Evolutionary conservation across 2,113 vertebrate species (phyloP).

Genomic region (Hydropotes inermis): DNA sequence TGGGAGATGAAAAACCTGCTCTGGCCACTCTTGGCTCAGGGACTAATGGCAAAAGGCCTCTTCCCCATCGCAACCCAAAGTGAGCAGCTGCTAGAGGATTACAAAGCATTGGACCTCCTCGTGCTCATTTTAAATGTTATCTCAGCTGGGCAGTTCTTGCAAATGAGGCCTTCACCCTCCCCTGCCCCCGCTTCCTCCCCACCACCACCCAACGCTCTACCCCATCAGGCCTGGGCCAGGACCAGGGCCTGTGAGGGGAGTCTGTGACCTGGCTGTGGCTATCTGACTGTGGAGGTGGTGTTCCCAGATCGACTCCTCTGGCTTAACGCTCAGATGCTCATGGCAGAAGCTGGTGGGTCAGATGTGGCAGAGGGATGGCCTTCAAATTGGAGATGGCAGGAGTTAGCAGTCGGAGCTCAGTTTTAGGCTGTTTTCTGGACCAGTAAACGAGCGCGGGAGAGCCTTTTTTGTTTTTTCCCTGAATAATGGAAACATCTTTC

Average conservation of each 20-base stretch:
- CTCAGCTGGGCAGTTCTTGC: constrained; percentile 61
- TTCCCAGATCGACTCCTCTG: constrained; percentile 28
- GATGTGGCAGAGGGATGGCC: not conserved
- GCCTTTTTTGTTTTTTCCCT: not conserved
- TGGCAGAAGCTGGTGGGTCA: not conserved
- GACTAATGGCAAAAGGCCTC: not conserved
- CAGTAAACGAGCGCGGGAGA: not conserved
- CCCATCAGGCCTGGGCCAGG: not conserved
- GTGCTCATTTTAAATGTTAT: constrained; percentile 54
- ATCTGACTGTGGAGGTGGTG: not conserved
- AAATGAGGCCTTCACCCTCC: constrained; percentile 12
- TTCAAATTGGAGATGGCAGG: not conserved
- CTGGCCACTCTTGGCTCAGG: fast-evolving
- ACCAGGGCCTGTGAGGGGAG: not conserved
- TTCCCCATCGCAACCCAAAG: not conserved
- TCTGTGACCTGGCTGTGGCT: constrained; percentile 39
- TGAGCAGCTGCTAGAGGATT: constrained; percentile 70
- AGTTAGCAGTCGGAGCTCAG: fast-evolving
- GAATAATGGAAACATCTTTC: constrained; percentile 56
- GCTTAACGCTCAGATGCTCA: constrained; percentile 15
- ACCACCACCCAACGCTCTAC: not conserved
- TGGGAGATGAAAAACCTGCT: constrained; percentile 30
- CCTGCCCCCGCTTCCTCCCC: not conserved
- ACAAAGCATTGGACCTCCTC: constrained; percentile 52
- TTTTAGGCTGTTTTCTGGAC: not conserved